These are phyloP conservation scores for Paragorgia papillata DNA, from an alignment of 92 coral and sea anemone genomes.

Conservation along the genomic window DNA sequence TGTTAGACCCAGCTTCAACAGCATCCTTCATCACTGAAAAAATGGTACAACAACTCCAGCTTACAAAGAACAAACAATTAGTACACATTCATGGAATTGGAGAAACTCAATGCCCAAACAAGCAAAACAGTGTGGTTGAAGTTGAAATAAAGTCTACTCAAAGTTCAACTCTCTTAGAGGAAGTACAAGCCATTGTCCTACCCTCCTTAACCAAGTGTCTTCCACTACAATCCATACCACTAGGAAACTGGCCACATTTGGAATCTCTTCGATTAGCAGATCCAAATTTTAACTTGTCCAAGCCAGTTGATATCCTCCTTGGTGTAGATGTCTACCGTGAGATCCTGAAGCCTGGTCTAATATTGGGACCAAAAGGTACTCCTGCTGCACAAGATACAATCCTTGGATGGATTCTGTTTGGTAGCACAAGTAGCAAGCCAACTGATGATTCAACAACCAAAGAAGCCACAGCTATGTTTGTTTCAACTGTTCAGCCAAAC, in stretches of 20 bases:
- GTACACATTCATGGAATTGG: conserved; percentile 50
- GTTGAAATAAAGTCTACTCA: conserved; percentile 33
- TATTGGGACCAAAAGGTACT: conserved; percentile 49
- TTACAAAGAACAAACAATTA: conserved; percentile 19
- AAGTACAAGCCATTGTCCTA: conserved; percentile 55
- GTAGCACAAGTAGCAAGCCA: background rate
- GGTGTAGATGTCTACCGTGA: conserved; percentile 50
- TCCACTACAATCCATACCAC: conserved; percentile 46
- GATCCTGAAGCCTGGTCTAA: conserved; percentile 59
- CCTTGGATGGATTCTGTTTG: conserved; percentile 20
- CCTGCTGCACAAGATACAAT: conserved; percentile 22
- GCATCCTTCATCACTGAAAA: conserved; percentile 57
- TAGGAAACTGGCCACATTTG: conserved; percentile 51
- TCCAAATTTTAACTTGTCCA: conserved; percentile 48
- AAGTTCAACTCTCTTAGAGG: background rate
- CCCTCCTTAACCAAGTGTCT: conserved; percentile 44
- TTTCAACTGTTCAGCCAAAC: conserved; percentile 23
- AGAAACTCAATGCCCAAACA: conserved; percentile 43
- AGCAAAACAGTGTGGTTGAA: conserved; percentile 31
- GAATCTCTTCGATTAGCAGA: conserved; percentile 51
- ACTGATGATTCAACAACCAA: background rate
- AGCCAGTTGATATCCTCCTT: conserved; percentile 52
- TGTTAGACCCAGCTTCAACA: conserved; percentile 57
- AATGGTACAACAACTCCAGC: conserved; percentile 38
- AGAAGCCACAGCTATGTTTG: conserved; percentile 25